Percentiles rank a stretch among this genome's conserved stretches.
Evolutionary conservation across 35 echinoderm and acorn worm genomes (phyloP).

Genomic region (Amphiura filiformis): DNA sequence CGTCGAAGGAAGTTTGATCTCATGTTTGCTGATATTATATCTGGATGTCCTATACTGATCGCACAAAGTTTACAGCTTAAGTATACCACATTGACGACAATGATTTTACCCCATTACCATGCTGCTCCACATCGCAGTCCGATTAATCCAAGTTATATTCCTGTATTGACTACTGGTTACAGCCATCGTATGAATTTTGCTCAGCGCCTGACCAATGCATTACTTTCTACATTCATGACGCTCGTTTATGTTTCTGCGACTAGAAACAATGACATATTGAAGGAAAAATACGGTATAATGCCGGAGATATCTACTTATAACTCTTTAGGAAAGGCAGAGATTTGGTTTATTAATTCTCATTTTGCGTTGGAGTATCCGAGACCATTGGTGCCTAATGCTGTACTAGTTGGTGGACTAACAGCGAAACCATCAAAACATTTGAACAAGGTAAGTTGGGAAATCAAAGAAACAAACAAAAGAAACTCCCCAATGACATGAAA

Average conservation of each 20-base stretch:
- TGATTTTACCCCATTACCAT: neutral
- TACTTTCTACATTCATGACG: neutral
- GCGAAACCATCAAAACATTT: constrained; percentile 36
- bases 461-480: neutral
- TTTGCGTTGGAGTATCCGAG: constrained; percentile 38
- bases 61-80: neutral
- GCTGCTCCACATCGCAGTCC: neutral
- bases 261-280: neutral
- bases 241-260: neutral
- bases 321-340: neutral
- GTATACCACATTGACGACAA: neutral
- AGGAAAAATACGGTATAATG: neutral
- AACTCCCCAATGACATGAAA: neutral
- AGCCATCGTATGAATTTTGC: neutral
- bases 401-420: constrained; percentile 64
- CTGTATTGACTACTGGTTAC: neutral
- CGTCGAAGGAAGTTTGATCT: constrained; percentile 4
- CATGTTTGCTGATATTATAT: neutral
- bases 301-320: neutral
- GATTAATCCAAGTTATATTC: constrained; percentile 17
- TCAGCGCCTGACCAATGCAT: neutral
- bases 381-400: constrained; percentile 47
- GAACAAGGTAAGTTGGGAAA: neutral
- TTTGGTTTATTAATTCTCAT: constrained; percentile 40
- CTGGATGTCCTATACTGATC: constrained; percentile 3